These are phyloP conservation scores for Phyllotis vaccarum DNA, from an alignment of 2,797 vertebrate species.

Conservation along the genomic window DNA sequence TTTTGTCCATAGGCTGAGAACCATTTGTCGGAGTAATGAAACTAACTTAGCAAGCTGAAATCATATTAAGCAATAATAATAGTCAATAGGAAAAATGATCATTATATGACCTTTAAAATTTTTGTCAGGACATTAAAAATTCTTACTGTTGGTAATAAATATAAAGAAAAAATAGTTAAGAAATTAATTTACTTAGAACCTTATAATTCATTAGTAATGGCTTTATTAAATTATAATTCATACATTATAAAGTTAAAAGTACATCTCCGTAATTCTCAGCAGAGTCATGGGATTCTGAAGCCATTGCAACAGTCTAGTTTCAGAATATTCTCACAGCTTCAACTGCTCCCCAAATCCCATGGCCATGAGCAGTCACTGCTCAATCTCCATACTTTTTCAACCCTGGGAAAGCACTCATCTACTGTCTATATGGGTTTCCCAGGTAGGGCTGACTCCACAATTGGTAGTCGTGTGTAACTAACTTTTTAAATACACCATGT, in stretches of 20 bases:
- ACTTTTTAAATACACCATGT: background rate
- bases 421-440: background rate
- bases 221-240: conserved; percentile 41
- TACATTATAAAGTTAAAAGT: conserved; percentile 4
- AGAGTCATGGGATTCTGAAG: background rate
- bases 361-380: background rate
- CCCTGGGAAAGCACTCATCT: background rate
- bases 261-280: background rate
- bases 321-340: background rate
- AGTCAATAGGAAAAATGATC: conserved; percentile 7
- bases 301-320: background rate
- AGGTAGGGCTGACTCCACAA: background rate
- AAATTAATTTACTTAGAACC: conserved; percentile 5
- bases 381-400: background rate
- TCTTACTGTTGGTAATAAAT: background rate
- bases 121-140: conserved; percentile 48
- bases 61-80: background rate
- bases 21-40: background rate
- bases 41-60: background rate
- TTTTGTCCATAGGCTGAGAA: background rate
- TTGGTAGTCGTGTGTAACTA: background rate
- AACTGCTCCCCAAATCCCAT: background rate
- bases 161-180: conserved; percentile 5
- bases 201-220: conserved; percentile 3
- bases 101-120: conserved; percentile 42